phyloP scores from a whole-genome alignment of 2,797 vertebrate species.

The Pyrocephalus nanus region DNA sequence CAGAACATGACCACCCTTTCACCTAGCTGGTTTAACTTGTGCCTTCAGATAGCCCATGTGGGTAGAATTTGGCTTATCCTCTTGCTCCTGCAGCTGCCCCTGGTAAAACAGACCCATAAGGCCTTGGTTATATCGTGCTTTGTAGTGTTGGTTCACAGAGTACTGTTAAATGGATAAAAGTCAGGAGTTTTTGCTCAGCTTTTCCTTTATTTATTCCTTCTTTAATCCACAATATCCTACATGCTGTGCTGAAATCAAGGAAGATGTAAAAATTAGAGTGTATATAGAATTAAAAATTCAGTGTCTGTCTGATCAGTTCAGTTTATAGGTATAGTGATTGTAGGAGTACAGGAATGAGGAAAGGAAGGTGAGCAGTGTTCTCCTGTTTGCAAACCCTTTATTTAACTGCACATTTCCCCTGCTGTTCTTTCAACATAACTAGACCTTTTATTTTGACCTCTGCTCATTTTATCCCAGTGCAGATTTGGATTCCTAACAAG shows the following conservation, averaged over 20 bases:
- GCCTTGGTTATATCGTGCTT: neutral
- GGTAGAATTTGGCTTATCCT: neutral
- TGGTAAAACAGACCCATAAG: neutral
- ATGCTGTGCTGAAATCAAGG: neutral
- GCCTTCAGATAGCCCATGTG: neutral
- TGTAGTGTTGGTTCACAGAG: neutral
- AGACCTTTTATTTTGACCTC: neutral
- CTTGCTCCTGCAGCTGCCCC: neutral
- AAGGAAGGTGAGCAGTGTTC: neutral
- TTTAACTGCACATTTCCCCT: fast-evolving
- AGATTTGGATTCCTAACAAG: neutral
- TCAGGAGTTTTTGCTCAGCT: fast-evolving
- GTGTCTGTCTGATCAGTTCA: neutral
- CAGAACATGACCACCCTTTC: neutral
- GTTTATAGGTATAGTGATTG: neutral
- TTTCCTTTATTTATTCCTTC: neutral
- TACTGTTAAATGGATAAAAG: neutral
- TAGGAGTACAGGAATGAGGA: neutral
- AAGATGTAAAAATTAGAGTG: neutral
- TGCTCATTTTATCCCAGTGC: neutral
- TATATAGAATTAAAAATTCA: neutral
- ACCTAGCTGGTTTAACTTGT: neutral
- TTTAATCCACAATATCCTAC: neutral
- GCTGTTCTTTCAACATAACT: neutral
- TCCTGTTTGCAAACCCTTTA: neutral